These are phyloP conservation scores for Pterocles burchelli DNA, from an alignment of 2,113 vertebrate genomes.

Conservation along the genomic window DNA sequence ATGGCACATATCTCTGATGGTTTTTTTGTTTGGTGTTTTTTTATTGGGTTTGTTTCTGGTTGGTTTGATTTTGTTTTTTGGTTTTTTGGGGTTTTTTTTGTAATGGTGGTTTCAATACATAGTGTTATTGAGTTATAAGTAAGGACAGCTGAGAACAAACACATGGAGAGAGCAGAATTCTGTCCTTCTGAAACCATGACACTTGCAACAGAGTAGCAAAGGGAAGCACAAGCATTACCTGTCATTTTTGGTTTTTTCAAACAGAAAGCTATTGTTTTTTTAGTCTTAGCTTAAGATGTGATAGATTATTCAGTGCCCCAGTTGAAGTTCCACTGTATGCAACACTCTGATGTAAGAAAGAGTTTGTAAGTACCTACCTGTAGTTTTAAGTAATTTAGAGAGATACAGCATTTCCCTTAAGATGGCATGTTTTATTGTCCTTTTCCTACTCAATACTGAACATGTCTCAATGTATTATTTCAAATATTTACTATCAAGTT, in stretches of 20 bases:
- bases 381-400: background rate
- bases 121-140: background rate
- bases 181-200: background rate
- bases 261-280: accelerated
- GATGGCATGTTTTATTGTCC: background rate
- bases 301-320: background rate
- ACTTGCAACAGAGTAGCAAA: background rate
- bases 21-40: background rate
- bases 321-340: background rate
- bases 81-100: accelerated
- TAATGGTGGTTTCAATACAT: background rate
- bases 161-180: background rate
- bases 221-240: background rate
- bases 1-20: background rate
- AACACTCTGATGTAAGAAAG: background rate
- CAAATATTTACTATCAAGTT: background rate
- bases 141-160: background rate
- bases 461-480: background rate
- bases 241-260: background rate
- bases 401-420: background rate
- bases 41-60: too few relatives aligned
- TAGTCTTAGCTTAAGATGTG: background rate
- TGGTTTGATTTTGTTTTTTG: background rate
- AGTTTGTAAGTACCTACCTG: background rate
- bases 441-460: background rate